These are phyloP conservation scores for Lamproptera curius DNA, from an alignment of 2,888 invertebrate genomes.

Conservation along the genomic window DNA sequence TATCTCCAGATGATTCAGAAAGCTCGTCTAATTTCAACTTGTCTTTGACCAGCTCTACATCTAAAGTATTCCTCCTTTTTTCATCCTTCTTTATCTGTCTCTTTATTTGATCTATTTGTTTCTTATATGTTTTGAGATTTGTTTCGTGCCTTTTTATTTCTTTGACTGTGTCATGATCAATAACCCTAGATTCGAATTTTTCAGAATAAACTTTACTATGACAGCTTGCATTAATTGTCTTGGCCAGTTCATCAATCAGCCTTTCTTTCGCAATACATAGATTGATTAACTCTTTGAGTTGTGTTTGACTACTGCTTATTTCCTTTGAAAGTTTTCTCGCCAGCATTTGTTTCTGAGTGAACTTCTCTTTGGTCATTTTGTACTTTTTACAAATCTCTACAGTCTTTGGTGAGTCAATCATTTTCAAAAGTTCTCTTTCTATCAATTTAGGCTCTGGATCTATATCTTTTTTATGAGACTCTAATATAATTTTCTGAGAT, in stretches of 20 bases:
- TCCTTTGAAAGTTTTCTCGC: constrained; percentile 75
- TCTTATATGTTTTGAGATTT: constrained; percentile 85
- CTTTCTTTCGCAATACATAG: constrained; percentile 83
- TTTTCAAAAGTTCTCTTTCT: constrained; percentile 71
- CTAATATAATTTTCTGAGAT: constrained; percentile 74
- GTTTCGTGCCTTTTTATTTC: constrained; percentile 85
- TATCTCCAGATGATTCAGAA: constrained; percentile 68
- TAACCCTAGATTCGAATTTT: constrained; percentile 76
- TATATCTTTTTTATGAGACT: constrained; percentile 75
- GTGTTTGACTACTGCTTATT: constrained; percentile 81
- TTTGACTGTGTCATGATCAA: constrained; percentile 77
- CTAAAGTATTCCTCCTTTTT: constrained; percentile 82
- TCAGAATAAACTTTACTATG: constrained; percentile 71
- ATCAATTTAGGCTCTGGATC: constrained; percentile 76
- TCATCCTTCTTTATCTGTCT: constrained; percentile 86
- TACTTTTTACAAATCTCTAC: constrained; percentile 72
- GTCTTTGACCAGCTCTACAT: constrained; percentile 80
- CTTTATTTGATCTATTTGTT: constrained; percentile 86
- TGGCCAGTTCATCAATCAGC: constrained; percentile 82
- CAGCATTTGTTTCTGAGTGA: constrained; percentile 67
- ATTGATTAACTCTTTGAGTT: constrained; percentile 85
- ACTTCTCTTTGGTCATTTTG: constrained; percentile 74
- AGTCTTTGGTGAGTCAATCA: constrained; percentile 72
- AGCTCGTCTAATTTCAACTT: constrained; percentile 73
- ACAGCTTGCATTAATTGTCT: constrained; percentile 49